Evolutionary conservation across 1,140 invertebrate species (phyloP).

Genomic region (Limonius californicus): DNA sequence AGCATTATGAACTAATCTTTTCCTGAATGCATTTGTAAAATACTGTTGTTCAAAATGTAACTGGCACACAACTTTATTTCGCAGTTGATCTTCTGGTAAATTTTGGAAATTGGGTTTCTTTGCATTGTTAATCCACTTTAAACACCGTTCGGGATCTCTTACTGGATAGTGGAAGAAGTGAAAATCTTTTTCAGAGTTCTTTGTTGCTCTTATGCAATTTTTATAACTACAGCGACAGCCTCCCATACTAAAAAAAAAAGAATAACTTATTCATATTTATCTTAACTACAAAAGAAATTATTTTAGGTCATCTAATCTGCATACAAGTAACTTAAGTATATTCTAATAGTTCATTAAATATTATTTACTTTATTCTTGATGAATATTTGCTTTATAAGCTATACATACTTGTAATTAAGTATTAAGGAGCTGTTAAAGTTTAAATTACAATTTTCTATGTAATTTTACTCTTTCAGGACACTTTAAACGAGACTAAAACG

Average conservation of each 20-base stretch:
- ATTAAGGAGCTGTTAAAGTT: too few species aligned
- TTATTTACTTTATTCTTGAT: too few species aligned
- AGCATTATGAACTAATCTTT: conserved; percentile 40
- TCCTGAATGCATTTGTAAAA: conserved; percentile 52
- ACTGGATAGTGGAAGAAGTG: conserved; percentile 61
- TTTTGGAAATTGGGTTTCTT: conserved; percentile 50
- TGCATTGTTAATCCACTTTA: conserved; percentile 54
- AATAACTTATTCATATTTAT: too few species aligned
- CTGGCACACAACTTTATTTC: conserved; percentile 57
- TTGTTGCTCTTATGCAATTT: conserved; percentile 49
- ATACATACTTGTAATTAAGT: too few species aligned
- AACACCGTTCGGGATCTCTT: conserved; percentile 53
- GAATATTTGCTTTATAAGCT: too few species aligned
- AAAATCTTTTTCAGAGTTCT: conserved; percentile 49
- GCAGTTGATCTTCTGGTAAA: conserved; percentile 53
- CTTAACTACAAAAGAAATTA: too few species aligned
- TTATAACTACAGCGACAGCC: conserved; percentile 55
- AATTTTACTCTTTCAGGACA: too few species aligned
- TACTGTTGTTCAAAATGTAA: conserved; percentile 54
- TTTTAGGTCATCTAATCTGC: too few species aligned
- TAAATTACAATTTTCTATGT: too few species aligned
- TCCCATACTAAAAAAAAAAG: conserved; percentile 54
- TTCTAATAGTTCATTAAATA: too few species aligned
- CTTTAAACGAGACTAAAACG: too few species aligned
- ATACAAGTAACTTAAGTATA: too few species aligned